A percentile compares a stretch with the other conserved stretches of the same genome.
Conservation (phyloP, 2,113 vertebrate species). For the Oceanites oceanicus region DNA sequence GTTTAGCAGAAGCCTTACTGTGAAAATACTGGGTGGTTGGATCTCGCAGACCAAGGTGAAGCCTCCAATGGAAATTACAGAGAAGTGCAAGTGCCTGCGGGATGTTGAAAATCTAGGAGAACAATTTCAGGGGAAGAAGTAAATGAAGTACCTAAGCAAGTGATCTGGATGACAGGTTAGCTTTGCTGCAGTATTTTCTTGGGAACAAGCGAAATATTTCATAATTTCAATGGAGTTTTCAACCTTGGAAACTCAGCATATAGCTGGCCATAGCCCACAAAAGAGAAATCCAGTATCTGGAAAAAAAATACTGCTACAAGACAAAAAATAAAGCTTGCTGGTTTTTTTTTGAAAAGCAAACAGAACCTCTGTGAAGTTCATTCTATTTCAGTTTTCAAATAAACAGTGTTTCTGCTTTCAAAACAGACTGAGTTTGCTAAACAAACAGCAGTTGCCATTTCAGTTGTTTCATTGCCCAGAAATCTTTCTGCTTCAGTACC, state of each 20-base stretch:
- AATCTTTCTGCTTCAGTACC: not conserved
- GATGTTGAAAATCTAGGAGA: not conserved
- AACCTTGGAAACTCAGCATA: not conserved
- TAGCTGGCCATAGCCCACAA: not conserved
- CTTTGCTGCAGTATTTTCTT: not conserved
- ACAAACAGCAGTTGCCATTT: not conserved
- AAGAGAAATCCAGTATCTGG: not conserved
- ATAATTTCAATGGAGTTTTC: not conserved
- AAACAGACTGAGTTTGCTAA: not conserved
- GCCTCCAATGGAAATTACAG: not conserved
- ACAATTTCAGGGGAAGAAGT: not conserved
- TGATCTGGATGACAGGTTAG: not conserved
- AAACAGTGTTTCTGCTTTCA: not conserved
- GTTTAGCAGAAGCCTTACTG: not conserved
- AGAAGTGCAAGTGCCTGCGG: not conserved
- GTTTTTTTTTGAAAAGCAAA: not conserved
- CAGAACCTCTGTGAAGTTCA: no score
- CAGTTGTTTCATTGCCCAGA: not conserved
- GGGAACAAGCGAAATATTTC: not conserved
- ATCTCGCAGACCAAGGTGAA: not conserved
- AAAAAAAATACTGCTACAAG: not conserved
- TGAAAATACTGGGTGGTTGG: not conserved
- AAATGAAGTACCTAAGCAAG: not conserved
- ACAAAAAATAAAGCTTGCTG: not conserved
- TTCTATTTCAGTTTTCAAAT: not conserved